A percentile compares a stretch with the other conserved stretches of the same genome.
Evolutionary conservation across 2,888 invertebrate species (phyloP).

Genomic region (Polia nebulosa): DNA sequence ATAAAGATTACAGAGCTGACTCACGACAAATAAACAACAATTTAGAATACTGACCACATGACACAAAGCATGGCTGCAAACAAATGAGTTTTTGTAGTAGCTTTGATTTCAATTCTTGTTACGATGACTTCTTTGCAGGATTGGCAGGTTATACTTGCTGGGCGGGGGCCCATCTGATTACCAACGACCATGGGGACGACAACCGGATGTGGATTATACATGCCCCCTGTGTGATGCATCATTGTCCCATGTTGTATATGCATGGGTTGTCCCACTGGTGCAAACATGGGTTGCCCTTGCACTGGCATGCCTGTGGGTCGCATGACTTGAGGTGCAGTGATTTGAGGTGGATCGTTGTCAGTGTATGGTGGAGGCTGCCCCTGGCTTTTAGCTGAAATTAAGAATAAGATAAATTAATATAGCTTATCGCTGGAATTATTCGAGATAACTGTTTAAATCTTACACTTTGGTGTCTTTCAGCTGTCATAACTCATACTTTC

Average conservation of each 20-base stretch:
- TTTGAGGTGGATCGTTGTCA: not conserved
- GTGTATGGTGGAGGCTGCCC: constrained; percentile 68
- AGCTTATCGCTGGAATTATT: not conserved
- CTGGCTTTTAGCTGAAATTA: constrained; percentile 44
- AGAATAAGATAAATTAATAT: not conserved
- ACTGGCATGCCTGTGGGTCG: constrained; percentile 9
- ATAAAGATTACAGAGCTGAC: too few relatives aligned
- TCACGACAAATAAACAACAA: not conserved
- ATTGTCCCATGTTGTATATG: constrained; percentile 8
- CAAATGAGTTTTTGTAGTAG: constrained; percentile 17
- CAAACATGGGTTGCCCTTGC: constrained; percentile 15
- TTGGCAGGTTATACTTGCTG: constrained; percentile 10
- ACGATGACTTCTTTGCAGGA: constrained; percentile 30
- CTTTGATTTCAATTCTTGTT: constrained; percentile 24
- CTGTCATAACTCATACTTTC: too few relatives aligned
- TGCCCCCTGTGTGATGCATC: not conserved
- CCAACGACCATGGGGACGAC: constrained; percentile 28
- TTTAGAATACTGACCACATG: constrained; percentile 24
- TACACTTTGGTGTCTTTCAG: too few relatives aligned
- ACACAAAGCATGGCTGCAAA: constrained; percentile 12
- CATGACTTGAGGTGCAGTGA: not conserved
- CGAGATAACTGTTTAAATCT: too few relatives aligned
- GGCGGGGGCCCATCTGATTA: constrained; percentile 29
- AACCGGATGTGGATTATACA: not conserved
- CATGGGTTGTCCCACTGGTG: constrained; percentile 11